Conservation (phyloP, 2,113 vertebrate species). For the Propithecus coquereli region DNA sequence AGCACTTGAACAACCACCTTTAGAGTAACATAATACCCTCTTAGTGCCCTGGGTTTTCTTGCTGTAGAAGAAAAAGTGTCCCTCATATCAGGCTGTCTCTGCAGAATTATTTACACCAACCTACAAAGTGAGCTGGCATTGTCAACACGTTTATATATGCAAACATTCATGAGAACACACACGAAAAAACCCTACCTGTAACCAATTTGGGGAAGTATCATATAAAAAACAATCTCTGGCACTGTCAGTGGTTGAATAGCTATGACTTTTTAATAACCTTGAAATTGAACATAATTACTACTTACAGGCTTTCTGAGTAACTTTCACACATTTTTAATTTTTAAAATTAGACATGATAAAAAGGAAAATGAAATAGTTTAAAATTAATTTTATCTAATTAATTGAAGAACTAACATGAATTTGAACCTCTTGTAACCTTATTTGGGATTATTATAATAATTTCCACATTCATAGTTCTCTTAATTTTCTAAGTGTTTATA, state of each 20-base stretch:
- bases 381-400: background rate
- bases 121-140: background rate
- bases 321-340: background rate
- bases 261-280: background rate
- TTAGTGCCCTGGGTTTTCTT: background rate
- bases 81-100: background rate
- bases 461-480: background rate
- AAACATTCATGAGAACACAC: background rate
- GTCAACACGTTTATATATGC: too few relatives aligned
- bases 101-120: background rate
- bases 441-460: background rate
- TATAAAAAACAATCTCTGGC: background rate
- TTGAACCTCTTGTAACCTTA: background rate
- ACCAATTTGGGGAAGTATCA: background rate
- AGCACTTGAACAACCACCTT: background rate
- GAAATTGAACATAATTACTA: background rate
- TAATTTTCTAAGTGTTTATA: background rate
- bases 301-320: background rate
- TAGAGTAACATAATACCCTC: background rate
- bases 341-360: background rate
- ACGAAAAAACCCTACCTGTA: background rate
- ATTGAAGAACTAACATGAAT: background rate
- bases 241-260: background rate
- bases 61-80: background rate
- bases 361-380: background rate